phyloP scores from a whole-genome alignment of 2,797 vertebrate genomes.

The Myiothlypis coronata region DNA sequence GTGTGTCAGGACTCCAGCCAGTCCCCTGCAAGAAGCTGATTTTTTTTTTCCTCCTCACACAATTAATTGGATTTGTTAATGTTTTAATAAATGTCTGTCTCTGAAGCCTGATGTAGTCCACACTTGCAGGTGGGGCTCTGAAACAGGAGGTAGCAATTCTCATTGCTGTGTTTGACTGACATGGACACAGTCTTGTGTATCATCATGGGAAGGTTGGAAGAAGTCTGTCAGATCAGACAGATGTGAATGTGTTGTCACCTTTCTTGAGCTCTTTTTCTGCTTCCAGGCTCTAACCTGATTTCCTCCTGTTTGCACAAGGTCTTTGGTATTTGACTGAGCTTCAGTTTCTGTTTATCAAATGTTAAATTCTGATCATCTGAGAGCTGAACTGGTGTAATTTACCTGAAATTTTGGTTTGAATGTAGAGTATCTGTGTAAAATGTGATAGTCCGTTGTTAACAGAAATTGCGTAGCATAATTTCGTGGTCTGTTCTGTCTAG shows the following conservation, averaged over 20 bases:
- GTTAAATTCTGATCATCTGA: neutral
- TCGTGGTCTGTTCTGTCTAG: neutral
- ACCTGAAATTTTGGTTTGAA: neutral
- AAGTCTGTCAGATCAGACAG: neutral
- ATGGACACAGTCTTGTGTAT: neutral
- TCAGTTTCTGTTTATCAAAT: neutral
- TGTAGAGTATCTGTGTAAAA: neutral
- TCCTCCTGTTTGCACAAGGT: neutral
- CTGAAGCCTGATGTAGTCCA: neutral
- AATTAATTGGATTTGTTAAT: neutral
- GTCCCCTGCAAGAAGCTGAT: neutral
- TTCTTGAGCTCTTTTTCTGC: neutral
- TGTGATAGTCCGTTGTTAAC: neutral
- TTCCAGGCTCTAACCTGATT: neutral
- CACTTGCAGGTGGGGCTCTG: neutral
- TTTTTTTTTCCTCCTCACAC: too few relatives aligned
- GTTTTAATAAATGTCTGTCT: neutral
- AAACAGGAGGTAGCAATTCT: neutral
- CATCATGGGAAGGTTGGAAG: neutral
- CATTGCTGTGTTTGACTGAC: neutral
- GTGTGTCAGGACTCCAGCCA: neutral
- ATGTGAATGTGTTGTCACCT: neutral
- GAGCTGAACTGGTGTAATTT: neutral
- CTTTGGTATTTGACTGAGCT: neutral
- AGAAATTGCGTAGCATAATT: rapidly evolving